Evolutionary conservation across 2,797 vertebrate species (phyloP), one percentile per base, ranked within the genome.

Genomic region (Tympanoctomys barrerae): DNA sequence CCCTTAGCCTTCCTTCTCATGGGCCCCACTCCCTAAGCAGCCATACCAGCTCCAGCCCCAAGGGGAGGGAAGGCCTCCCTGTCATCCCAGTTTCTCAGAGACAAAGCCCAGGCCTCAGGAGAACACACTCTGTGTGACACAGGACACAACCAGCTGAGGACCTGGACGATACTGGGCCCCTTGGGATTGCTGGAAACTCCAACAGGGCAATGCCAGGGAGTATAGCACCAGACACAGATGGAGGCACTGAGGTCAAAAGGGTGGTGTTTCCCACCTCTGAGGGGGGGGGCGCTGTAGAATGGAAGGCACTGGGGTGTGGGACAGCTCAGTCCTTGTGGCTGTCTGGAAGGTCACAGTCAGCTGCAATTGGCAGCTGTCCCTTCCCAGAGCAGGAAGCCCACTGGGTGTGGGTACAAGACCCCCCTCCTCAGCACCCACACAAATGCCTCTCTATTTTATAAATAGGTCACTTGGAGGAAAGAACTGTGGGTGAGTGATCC

Each of bases 401-500:
- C 52, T 4, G n/a, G 18, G 54, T 21, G 89, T 39, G 36, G 46
- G 79, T 2, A 5, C 13, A 0, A 3, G n/a, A 4, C 52, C 14
- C 0, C 46, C 78, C 78, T 28, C 73, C 39, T 1, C 31, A 2
- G 14, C 42, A 14, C 68, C 14, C 0, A 0, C 33, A 52, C 24
- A 62, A 7, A 54, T 0, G 3, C 75, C 70, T 75, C 42, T 62
- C 75, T 61, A 59, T 7, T 5, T 59, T 22, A 46, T 75, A 85
- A 82, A 68, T 18, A 64, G 59, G 86, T 52, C 90, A 16, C 59
- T 62, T 4, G n/a, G 89, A 86, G 93, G 59, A 54, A 75, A 61
- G n/a, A 22, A 2, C 80, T 22, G n/a, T 0, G 22, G 31, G 52
- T 10, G 19, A 1, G 68, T 0, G 5, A 7, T n/a, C 16, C 31